Base-by-base conservation (phyloP, 2,888 invertebrate genomes). In the Ctenicera cuprea region DNA sequence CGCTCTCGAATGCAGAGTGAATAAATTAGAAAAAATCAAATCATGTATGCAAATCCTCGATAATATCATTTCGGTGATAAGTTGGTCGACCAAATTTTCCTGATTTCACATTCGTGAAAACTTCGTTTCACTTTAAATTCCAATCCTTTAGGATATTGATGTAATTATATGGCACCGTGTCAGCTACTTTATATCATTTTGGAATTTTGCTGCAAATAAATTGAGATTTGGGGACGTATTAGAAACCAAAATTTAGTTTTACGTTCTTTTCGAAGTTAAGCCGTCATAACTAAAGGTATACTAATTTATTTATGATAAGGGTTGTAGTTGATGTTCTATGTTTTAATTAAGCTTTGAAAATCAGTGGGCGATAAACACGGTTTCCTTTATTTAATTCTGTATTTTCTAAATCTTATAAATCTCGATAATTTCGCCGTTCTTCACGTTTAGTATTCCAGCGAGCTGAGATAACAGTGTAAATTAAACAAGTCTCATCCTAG, bases 391-490 rank as follows among this genome's bases (percentile, higher is more conserved):
- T 65, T 71, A 71, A 76, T 73, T 73, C 66, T 20, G 62, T 71
- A 73, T 73, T 73, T 73, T 66, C 61, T 62, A 68, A 76, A 74
- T 68, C 71, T 71, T 75, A 76, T 78, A 78, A 78, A 78, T 78
- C 78, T 74, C 74, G 76, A 78, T 78, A 77, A 78, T 77, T 75
- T 73, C 73, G 70, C 52, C 78, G 73, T 75, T 76, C 71, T 73
- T 77, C 75, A 74, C 74, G 73, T 72, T 71, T 76, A 75, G 73
- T 76, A 73, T 75, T 76, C 75, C 52, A 63, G 70, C 77, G 68
- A 70, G 71, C 73, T 38, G 74, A 76, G 77, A 76, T 71, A 72
- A 78, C 76, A 75, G 75, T 78, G 77, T 77, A 77, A 78, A 78
- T 78, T 77, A 78, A 77, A 78, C 75, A 75, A 68, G 75, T 75